Evolutionary conservation across 2,113 vertebrate species (phyloP).

Genomic region (Rhinoderma darwinii): DNA sequence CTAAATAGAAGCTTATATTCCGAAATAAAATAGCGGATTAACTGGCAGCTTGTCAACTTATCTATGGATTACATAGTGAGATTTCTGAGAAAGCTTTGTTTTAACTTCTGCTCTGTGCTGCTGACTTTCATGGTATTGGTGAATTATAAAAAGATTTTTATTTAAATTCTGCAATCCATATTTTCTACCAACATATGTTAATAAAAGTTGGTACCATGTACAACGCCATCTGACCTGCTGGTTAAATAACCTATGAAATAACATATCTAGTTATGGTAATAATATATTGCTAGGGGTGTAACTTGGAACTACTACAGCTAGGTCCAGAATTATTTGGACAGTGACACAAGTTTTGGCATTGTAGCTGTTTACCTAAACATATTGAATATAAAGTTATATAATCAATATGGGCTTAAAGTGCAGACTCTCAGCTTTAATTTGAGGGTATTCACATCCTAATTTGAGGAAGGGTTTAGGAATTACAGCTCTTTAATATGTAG

Average conservation of each 20-base stretch:
- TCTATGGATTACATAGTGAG: slow-evolving; percentile 35
- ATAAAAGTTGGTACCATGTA: not conserved
- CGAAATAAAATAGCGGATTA: slow-evolving; percentile 30
- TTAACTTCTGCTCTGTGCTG: not conserved
- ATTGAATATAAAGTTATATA: too few relatives aligned
- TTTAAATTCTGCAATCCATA: slow-evolving; percentile 7
- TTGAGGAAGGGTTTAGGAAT: too few relatives aligned
- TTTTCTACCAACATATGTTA: not conserved
- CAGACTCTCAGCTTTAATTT: too few relatives aligned
- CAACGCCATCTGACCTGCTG: not conserved
- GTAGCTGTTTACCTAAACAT: too few relatives aligned
- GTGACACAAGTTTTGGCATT: too few relatives aligned
- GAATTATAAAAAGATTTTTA: not conserved
- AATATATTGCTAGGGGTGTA: not conserved
- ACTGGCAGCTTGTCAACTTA: slow-evolving; percentile 14
- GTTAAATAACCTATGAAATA: not conserved
- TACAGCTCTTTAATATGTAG: too few relatives aligned
- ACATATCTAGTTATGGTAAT: not conserved
- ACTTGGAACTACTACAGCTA: too few relatives aligned
- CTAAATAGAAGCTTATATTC: slow-evolving; percentile 24
- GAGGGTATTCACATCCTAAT: too few relatives aligned
- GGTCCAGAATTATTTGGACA: too few relatives aligned
- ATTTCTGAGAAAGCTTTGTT: slow-evolving; percentile 11
- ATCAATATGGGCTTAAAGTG: too few relatives aligned
- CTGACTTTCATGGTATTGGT: not conserved